These are phyloP conservation scores for Platorchestia sp. DNA, from an alignment of 1,140 invertebrate genomes.

Conservation along the genomic window DNA sequence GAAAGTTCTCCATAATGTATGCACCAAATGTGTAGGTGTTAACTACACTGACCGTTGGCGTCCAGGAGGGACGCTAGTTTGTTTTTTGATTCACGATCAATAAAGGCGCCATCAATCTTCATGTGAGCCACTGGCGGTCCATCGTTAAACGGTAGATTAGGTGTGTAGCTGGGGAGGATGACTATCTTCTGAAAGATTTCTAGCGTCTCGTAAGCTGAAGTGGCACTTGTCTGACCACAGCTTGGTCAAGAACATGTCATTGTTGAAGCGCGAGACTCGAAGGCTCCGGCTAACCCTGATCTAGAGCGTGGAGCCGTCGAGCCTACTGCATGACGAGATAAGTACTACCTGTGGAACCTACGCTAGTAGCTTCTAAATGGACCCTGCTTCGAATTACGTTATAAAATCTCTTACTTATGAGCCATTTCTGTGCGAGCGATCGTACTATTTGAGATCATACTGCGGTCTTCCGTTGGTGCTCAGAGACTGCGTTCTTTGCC, in stretches of 20 bases:
- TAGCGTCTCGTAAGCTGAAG: not conserved
- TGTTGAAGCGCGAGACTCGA: not conserved
- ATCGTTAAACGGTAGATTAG: not conserved
- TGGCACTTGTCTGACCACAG: not conserved
- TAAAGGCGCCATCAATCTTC: not conserved
- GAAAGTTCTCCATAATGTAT: not conserved
- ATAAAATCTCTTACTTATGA: not conserved
- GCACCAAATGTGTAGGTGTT: not conserved
- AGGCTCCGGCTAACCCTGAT: not conserved
- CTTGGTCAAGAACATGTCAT: not conserved
- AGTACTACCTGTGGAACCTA: not conserved
- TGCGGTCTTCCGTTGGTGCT: constrained; percentile 4
- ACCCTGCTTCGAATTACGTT: not conserved
- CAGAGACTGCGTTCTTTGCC: not conserved
- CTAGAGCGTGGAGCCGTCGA: not conserved
- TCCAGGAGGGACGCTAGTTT: not conserved
- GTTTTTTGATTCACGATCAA: not conserved
- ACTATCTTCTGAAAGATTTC: not conserved
- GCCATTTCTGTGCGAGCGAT: not conserved
- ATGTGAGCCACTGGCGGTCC: not conserved
- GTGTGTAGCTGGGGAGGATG: not conserved
- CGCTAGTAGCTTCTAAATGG: not conserved
- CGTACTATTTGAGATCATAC: not conserved
- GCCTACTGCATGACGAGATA: not conserved
- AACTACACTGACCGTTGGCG: not conserved